phyloP scores from a whole-genome alignment of 2,797 vertebrate species.

The Simalia tracyae region DNA sequence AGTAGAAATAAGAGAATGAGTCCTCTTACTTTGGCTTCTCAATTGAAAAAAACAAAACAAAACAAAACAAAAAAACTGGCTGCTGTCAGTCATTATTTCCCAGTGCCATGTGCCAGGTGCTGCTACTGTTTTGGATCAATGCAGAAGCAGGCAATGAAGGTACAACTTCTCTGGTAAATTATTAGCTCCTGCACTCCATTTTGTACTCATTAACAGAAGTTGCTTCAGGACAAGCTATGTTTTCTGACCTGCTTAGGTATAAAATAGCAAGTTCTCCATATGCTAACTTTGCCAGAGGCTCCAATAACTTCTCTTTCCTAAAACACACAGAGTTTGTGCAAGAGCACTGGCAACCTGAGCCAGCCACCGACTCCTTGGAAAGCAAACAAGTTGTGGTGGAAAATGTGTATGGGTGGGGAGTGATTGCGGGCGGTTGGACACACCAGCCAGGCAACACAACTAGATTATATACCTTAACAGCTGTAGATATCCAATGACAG shows the following conservation, averaged over 20 bases:
- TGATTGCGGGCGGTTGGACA: not conserved
- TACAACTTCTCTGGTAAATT: not conserved
- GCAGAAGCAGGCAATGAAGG: not conserved
- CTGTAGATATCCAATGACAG: not conserved
- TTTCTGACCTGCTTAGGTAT: not conserved
- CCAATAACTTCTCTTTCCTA: not conserved
- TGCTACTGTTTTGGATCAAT: not conserved
- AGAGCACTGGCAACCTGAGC: not conserved
- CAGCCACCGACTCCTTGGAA: not conserved
- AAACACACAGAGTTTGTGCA: not conserved
- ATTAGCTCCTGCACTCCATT: not conserved
- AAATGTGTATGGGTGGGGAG: not conserved
- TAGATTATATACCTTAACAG: not conserved
- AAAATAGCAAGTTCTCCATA: not conserved
- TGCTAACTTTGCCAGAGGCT: not conserved
- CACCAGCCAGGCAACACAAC: not conserved
- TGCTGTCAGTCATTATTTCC: not conserved
- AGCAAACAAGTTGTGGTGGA: not conserved
- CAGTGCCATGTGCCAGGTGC: not conserved
- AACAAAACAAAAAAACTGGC: not conserved
- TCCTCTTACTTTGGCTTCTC: not conserved
- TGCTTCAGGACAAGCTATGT: not conserved
- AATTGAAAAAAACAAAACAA: not conserved
- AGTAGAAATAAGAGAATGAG: not conserved
- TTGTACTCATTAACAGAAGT: not conserved